phyloP scores from a whole-genome alignment of 2,888 invertebrate genomes.

The Drosophila longiperda region DNA sequence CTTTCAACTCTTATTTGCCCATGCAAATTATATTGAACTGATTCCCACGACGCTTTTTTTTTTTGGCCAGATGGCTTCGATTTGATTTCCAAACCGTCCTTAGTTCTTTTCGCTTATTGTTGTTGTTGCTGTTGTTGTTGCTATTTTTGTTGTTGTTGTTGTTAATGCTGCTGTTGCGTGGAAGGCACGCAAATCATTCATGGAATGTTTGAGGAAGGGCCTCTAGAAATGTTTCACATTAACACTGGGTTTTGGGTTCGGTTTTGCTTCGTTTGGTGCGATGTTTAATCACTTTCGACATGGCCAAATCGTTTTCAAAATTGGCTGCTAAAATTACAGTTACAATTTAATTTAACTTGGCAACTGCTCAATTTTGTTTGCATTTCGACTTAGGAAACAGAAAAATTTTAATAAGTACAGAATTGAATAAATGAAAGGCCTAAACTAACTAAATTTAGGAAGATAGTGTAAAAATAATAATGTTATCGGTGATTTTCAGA shows the following conservation, averaged over 20 bases:
- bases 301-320: slow-evolving; percentile 42
- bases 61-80: slow-evolving; percentile 77
- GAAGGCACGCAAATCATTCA: slow-evolving; percentile 74
- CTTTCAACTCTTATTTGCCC: slow-evolving; percentile 61
- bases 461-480: background rate
- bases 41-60: slow-evolving; percentile 71
- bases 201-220: slow-evolving; percentile 59
- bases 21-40: slow-evolving; percentile 79
- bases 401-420: background rate
- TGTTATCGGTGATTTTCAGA: background rate
- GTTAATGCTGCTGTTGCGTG: slow-evolving; percentile 24
- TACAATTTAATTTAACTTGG: slow-evolving; percentile 17
- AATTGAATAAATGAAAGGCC: background rate
- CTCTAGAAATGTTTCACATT: slow-evolving; percentile 55
- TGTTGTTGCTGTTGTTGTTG: background rate
- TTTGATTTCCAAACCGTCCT: slow-evolving; percentile 68
- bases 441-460: no score
- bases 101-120: slow-evolving; percentile 33
- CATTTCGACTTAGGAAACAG: background rate
- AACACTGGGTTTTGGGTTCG: slow-evolving; percentile 45
- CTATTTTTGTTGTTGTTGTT: slow-evolving; percentile 27
- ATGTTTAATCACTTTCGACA: slow-evolving; percentile 55
- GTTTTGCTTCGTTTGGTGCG: slow-evolving; percentile 17
- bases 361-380: slow-evolving; percentile 1
- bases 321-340: slow-evolving; percentile 43